A percentile compares a stretch with the other conserved stretches of the same genome.
Conservation (phyloP, 2,797 vertebrate genomes). For the Leuciscus waleckii region DNA sequence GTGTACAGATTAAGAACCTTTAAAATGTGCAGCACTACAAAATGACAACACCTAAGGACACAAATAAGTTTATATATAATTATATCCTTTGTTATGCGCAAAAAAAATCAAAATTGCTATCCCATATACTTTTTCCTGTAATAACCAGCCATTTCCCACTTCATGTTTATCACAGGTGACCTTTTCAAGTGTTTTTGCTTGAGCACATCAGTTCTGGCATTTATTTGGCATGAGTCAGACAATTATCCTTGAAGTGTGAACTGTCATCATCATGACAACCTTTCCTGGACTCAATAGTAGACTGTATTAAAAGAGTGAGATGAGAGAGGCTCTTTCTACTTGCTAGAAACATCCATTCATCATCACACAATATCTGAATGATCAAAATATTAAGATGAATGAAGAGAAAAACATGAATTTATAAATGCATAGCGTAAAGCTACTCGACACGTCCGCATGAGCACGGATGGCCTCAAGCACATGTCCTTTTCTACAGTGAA, state of each 20-base stretch:
- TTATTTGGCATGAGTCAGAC: constrained; percentile 48
- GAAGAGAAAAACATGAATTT: constrained; percentile 14
- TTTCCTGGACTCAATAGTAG: constrained; percentile 45
- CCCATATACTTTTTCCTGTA: background rate
- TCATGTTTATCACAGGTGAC: constrained; percentile 21
- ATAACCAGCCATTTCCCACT: background rate
- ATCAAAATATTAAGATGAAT: background rate
- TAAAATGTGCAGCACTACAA: background rate
- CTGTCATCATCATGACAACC: constrained; percentile 64
- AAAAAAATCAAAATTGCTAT: background rate
- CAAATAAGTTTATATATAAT: background rate
- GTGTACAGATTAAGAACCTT: background rate
- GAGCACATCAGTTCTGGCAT: constrained; percentile 40
- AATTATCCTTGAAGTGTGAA: constrained; percentile 56
- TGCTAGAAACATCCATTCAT: constrained; percentile 17
- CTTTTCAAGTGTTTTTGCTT: constrained; percentile 60
- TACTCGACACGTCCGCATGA: no score
- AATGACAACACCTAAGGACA: background rate
- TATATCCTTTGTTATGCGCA: background rate
- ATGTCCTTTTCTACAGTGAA: background rate
- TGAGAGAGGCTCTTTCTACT: constrained; percentile 11
- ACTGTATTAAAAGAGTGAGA: background rate
- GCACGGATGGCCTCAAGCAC: no score
- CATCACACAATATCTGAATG: constrained; percentile 7
- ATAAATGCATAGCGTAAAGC: constrained; percentile 4